Percentiles rank a stretch among this genome's conserved stretches.
phyloP scores from a whole-genome alignment of 2,888 invertebrate genomes.

The Ctenicera cuprea region DNA sequence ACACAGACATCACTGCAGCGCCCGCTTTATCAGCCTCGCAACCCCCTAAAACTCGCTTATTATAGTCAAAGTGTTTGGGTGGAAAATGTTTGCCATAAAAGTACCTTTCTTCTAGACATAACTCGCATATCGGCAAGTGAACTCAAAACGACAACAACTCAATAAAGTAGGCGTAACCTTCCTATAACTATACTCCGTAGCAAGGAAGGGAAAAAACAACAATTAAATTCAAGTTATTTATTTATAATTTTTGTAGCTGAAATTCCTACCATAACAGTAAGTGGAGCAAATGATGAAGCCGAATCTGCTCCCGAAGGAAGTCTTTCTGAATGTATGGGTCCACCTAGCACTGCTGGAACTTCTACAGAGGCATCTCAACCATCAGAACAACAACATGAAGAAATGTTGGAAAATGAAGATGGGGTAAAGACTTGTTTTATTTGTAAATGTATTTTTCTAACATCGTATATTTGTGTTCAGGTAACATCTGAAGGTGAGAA shows the following conservation, averaged over 20 bases:
- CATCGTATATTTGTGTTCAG: constrained; percentile 57
- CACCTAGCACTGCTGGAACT: constrained; percentile 68
- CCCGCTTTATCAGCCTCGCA: too few species aligned
- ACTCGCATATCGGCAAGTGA: too few species aligned
- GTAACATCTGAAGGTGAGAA: constrained; percentile 81
- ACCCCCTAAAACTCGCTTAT: too few species aligned
- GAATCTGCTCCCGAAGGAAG: constrained; percentile 71
- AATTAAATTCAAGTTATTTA: too few species aligned
- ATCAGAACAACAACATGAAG: constrained; percentile 64
- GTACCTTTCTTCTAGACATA: too few species aligned
- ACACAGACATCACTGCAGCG: too few species aligned
- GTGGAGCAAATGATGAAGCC: constrained; percentile 71
- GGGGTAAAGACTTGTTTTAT: constrained; percentile 61
- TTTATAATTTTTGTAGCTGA: constrained; percentile 60
- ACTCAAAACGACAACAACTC: too few species aligned
- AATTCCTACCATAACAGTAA: constrained; percentile 68
- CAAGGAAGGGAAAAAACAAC: too few species aligned
- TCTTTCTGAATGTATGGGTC: constrained; percentile 67
- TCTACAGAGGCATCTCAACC: constrained; percentile 65
- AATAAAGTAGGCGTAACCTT: too few species aligned
- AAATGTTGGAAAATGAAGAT: constrained; percentile 69
- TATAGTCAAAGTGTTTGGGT: too few species aligned
- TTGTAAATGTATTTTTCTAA: background rate
- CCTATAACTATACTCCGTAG: too few species aligned
- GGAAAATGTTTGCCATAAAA: too few species aligned